Evolutionary conservation across 2,113 vertebrate species (phyloP), one percentile per base, ranked within the genome.

Genomic region (Engystomops pustulosus): DNA sequence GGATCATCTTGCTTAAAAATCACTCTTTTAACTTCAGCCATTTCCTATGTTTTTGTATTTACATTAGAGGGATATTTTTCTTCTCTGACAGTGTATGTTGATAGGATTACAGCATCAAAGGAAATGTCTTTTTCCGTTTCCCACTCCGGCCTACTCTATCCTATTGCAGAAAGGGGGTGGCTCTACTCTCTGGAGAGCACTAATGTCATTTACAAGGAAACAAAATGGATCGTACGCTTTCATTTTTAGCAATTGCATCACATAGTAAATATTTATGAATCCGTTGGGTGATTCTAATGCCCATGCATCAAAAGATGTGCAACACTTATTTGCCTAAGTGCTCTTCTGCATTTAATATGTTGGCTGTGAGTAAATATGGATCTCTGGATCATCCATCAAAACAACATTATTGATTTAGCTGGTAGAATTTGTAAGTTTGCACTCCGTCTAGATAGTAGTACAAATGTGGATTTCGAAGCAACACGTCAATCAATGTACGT

Each of bases 141-240:
- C 30, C 51, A 23, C 32, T 44, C 34, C 68, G 25, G 12, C 79
- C 45, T 81, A 41, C 53, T 75, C 55, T 45, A 7, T 20, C 44
- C 53, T 83, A n/a, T 65, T 76, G 71, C 30, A 76, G 45, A 83
- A 83, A 49, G 32, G 45, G 72, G 71, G n/a, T 67, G 49, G 32
- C 15, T 3, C 27, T 36, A 30, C 38, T 84, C 55, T 62, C 58
- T 27, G 27, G 71, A 76, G 81, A 34, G 74, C 27, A 12, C 58
- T 84, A 84, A 84, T 84, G 81, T 84, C n/a, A 84, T 84, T 84
- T 84, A 84, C 71, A 84, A 62, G 55, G 41, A 77, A 84, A 68
- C 72, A 32, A 84, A 84, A 75, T 84, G 71, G 72, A 60, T 49
- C 67, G 30, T 76, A 65, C 68, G 58, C 81, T 77, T 84, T 84